Base-by-base conservation (phyloP, 1,140 invertebrate species). In the Apocrypta bakeri region DNA sequence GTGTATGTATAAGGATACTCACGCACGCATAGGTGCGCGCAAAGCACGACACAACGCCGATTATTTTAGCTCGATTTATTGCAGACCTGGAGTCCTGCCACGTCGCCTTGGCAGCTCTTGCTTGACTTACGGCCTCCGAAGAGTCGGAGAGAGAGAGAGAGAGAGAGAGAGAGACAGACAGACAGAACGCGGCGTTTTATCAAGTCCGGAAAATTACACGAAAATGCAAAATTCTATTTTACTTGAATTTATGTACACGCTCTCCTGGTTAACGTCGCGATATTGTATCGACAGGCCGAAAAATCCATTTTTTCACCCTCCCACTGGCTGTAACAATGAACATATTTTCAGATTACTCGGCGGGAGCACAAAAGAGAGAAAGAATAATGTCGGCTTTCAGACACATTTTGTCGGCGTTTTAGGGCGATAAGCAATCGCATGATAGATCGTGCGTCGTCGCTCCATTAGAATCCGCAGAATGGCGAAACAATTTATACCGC, bases 1-100 rank as follows among this genome's bases (percentile, higher is more conserved):
- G 14, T 48, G 14, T 48, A 17, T 48, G 12, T 56, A 21, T 1
- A 21, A 82, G 37, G 56, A 71, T 61, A 63, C 61, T 76, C 77
- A 24, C 82, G 25, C 56, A 1, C 56, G 27, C n/a, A 17, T 25
- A 64, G 42, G 21, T 64, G 24, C 61, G 61, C 61, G 61, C n/a
- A 2, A 17, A 42, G 40, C 11, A 42, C 40, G 40, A 42, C 61
- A 24, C 17, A 63, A 61, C 71, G 68, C 42, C 31, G 29, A 82
- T 82, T 84, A 78, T 84, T 83, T 82, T 27, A 40, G 42, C 71
- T 69, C 33, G 11, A 83, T 74, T 56, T 83, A 82, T 83, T 68
- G 25, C 72, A 2, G 42, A n/a, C n/a, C 33, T 1, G 17, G 31
- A n/a, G 1, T 33, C 40, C 0, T 29, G 68, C 68, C 2, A 17